These are phyloP conservation scores for Thereva unica DNA, from an alignment of 2,888 invertebrate genomes.

Conservation along the genomic window DNA sequence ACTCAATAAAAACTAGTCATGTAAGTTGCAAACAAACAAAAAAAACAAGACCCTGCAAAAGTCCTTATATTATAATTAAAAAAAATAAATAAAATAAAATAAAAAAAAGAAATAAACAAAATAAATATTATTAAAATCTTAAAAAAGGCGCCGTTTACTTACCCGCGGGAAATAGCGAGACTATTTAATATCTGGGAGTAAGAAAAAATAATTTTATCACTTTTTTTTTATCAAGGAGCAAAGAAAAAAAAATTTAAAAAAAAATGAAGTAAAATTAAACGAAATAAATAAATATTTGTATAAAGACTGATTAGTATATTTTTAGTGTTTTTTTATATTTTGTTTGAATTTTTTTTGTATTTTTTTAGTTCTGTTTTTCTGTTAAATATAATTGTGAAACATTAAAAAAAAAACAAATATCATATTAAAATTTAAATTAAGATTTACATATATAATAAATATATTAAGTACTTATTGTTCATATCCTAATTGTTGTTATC, in stretches of 20 bases:
- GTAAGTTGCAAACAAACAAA: too few species aligned
- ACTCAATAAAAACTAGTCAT: too few species aligned
- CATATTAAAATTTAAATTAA: too few species aligned
- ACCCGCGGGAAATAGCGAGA: not conserved
- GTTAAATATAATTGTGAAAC: too few species aligned
- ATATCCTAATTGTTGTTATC: too few species aligned
- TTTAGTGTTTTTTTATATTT: constrained; percentile 13
- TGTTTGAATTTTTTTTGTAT: not conserved
- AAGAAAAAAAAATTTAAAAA: not conserved
- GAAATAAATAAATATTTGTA: constrained; percentile 25
- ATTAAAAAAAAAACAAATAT: too few species aligned
- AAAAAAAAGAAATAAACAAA: constrained; percentile 12
- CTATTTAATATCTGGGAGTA: too few species aligned
- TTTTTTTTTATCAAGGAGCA: too few species aligned
- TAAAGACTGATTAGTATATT: constrained; percentile 38
- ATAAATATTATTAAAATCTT: constrained; percentile 7
- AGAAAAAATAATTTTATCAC: too few species aligned
- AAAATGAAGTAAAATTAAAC: constrained; percentile 15
- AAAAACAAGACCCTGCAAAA: too few species aligned
- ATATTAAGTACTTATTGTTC: too few species aligned
- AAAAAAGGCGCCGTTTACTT: not conserved
- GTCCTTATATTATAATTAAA: not conserved
- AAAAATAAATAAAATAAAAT: constrained; percentile 11
- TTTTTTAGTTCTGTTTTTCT: not conserved
- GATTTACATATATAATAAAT: too few species aligned